phyloP scores from a whole-genome alignment of 2,797 vertebrate species.

The Siniperca scherzeri region DNA sequence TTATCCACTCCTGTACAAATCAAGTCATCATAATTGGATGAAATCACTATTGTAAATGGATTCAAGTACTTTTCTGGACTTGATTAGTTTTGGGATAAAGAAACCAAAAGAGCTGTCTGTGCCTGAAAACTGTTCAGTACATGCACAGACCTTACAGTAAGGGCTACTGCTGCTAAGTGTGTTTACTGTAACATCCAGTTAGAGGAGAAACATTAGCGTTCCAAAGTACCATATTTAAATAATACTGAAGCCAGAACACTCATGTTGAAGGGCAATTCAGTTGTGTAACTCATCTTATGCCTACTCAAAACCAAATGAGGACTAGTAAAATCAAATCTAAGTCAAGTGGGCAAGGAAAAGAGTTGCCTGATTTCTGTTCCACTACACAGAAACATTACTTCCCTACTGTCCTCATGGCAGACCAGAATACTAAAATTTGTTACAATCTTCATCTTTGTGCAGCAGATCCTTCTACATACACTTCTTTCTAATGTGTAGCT shows the following conservation, averaged over 20 bases:
- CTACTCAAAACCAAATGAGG: conserved; percentile 14
- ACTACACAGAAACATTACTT: conserved; percentile 1
- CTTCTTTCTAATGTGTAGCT: conserved; percentile 33
- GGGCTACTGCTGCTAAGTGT: conserved; percentile 33
- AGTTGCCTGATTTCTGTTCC: background rate
- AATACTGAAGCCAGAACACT: background rate
- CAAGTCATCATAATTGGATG: conserved; percentile 58
- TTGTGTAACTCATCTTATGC: background rate
- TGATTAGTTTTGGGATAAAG: conserved; percentile 32
- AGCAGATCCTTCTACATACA: conserved; percentile 24
- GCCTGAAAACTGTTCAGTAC: conserved; percentile 34
- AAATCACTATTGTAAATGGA: conserved; percentile 48
- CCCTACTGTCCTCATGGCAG: background rate
- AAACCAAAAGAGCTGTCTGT: conserved; percentile 47
- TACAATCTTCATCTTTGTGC: background rate
- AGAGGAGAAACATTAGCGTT: conserved; percentile 24
- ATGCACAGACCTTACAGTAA: conserved; percentile 16
- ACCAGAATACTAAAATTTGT: conserved; percentile 4
- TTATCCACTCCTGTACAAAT: conserved; percentile 37
- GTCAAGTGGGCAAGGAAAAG: background rate
- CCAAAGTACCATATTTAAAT: conserved; percentile 10
- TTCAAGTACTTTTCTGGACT: conserved; percentile 49
- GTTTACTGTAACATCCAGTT: conserved; percentile 13
- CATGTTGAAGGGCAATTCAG: background rate
- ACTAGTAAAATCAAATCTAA: background rate